Conservation (phyloP, 2,797 vertebrate species). For the Merluccius polli region DNA sequence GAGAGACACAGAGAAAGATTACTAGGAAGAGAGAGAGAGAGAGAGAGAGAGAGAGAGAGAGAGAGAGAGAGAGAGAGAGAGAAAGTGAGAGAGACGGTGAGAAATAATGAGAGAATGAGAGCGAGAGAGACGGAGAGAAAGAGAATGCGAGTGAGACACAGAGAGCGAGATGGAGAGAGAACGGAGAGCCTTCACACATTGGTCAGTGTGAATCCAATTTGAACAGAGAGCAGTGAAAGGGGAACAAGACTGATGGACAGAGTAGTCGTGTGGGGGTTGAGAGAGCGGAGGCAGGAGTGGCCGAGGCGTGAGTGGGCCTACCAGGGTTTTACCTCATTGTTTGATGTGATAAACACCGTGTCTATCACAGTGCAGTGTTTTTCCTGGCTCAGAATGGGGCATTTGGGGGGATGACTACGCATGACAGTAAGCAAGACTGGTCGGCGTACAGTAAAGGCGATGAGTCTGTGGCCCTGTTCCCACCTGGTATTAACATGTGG, state of each 20-base stretch:
- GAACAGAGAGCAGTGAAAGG: slow-evolving; percentile 19
- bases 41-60: neutral
- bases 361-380: too few species aligned
- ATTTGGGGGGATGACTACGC: too few species aligned
- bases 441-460: too few species aligned
- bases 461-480: too few species aligned
- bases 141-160: too few species aligned
- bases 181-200: slow-evolving; percentile 35
- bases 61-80: neutral
- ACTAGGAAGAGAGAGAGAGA: too few species aligned
- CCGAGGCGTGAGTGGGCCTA: neutral
- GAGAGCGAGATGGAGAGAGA: neutral
- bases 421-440: too few species aligned
- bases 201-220: slow-evolving; percentile 41
- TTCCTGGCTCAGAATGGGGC: too few species aligned
- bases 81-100: too few species aligned
- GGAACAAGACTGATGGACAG: slow-evolving; percentile 28
- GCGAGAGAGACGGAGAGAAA: neutral
- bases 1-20: too few species aligned
- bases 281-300: neutral
- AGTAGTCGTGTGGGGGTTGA: slow-evolving; percentile 5
- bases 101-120: neutral
- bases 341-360: neutral
- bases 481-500: too few species aligned
- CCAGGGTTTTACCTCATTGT: neutral